A percentile compares a stretch with the other conserved stretches of the same genome.
phyloP scores from a whole-genome alignment of 2,113 vertebrate genomes.

The Pachyramphus minor region DNA sequence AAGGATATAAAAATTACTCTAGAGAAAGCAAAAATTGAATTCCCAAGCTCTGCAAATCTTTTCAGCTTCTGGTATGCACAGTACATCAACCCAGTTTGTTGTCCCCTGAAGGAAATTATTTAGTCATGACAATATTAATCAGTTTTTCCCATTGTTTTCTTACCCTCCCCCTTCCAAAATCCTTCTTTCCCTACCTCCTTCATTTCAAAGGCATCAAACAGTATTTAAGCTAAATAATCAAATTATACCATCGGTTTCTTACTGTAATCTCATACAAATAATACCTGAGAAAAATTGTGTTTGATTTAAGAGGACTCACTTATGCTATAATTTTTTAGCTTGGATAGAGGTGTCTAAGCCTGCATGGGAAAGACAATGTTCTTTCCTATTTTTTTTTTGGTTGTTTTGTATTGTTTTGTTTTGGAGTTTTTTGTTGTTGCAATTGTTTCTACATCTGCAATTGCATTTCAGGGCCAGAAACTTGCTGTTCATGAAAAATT shows the following conservation, averaged over 20 bases:
- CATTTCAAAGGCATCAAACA: not conserved
- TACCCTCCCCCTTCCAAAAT: not conserved
- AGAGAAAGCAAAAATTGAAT: not conserved
- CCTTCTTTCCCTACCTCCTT: not conserved
- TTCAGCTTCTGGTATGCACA: not conserved
- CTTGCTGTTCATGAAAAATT: not conserved
- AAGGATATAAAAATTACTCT: not conserved
- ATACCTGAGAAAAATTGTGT: not conserved
- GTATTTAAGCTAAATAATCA: not conserved
- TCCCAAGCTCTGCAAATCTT: not conserved
- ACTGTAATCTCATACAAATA: not conserved
- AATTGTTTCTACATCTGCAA: not conserved
- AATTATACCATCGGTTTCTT: not conserved
- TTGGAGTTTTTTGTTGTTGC: not conserved
- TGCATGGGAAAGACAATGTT: not conserved
- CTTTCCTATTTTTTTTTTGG: not conserved
- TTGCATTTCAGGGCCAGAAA: not conserved
- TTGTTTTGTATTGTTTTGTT: not conserved
- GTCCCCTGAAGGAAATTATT: constrained; percentile 22
- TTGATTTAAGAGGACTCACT: not conserved
- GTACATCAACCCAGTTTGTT: not conserved
- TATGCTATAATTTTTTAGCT: not conserved
- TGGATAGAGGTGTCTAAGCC: not conserved
- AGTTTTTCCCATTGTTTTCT: not conserved
- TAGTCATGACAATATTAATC: not conserved